These are phyloP conservation scores for Poecilia picta DNA, from an alignment of 2,797 vertebrate species.

Conservation along the genomic window DNA sequence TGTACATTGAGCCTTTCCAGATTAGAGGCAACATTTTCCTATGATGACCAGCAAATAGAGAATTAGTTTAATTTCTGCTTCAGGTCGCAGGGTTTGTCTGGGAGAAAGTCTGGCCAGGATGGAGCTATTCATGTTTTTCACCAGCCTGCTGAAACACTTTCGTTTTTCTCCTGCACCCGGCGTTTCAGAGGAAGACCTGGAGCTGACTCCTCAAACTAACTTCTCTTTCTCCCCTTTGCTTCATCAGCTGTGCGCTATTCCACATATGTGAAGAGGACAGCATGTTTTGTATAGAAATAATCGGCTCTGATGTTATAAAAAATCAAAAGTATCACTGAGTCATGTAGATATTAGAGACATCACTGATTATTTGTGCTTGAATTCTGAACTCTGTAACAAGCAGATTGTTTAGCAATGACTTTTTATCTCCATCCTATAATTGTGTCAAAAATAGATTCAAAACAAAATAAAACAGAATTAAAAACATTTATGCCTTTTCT, in stretches of 20 bases:
- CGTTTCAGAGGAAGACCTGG: slow-evolving; percentile 27
- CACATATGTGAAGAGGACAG: neutral
- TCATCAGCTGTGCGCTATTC: slow-evolving; percentile 37
- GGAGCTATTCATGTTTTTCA: slow-evolving; percentile 28
- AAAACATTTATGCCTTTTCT: too few relatives aligned
- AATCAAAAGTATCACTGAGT: too few relatives aligned
- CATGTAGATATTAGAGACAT: too few relatives aligned
- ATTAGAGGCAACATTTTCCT: neutral
- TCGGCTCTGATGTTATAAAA: too few relatives aligned
- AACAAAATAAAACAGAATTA: too few relatives aligned
- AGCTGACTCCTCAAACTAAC: slow-evolving; percentile 12
- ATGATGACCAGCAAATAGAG: too few relatives aligned
- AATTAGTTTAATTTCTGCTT: neutral
- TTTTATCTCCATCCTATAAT: too few relatives aligned
- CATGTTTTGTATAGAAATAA: too few relatives aligned
- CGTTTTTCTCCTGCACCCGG: slow-evolving; percentile 23
- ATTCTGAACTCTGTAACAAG: too few relatives aligned
- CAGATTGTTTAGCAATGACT: too few relatives aligned
- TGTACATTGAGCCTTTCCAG: neutral
- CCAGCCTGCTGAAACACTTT: slow-evolving; percentile 18
- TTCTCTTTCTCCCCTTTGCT: neutral
- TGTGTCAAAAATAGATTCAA: too few relatives aligned
- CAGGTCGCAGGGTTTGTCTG: slow-evolving; percentile 20
- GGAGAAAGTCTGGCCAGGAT: slow-evolving; percentile 23
- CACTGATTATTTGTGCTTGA: too few relatives aligned